Evolutionary conservation across 2,797 vertebrate species (phyloP), one percentile per base, ranked within the genome.

Genomic region (Smutsia temminckii): DNA sequence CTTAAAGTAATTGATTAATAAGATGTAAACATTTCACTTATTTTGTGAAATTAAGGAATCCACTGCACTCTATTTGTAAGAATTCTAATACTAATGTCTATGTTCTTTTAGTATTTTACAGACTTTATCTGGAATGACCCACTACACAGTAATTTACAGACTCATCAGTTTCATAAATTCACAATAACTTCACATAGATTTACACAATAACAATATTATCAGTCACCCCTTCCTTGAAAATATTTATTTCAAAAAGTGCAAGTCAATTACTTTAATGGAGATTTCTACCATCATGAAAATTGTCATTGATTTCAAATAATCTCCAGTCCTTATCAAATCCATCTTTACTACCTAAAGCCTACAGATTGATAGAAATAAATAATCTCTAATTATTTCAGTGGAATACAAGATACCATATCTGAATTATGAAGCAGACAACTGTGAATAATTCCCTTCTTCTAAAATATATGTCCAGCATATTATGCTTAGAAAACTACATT

Each of bases 171-270:
- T 71, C 89, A 85, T 86, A 91, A 89, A 91, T 95, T 85, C 59
- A 66, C 4, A 68, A 25, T 91, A 80, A 25, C 1, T 83, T 86
- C 80, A 51, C 23, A 79, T 11, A 51, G 5, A 61, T 72, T 66
- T 81, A 78, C 20, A 85, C 25, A 96, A 27, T 32, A 89, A 23
- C 34, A 81, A 63, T 85, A 80, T 87, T 80, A 74, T 92, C 63
- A 49, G 72, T 89, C 55, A 86, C 21, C 7, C 12, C 32, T 84
- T 89, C 69, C 25, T 77, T 80, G 34, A 77, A 87, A 23, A 86
- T 87, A 66, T 85, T 46, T 46, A 93, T 92, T 95, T 95, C 18
- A 29, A 77, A 75, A 89, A 77, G 34, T 66, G 4, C 10, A 93
- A 87, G 25, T 83, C 53, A 63, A 53, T 93, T n/a, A 85, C 57